phyloP scores from a whole-genome alignment of 2,888 invertebrate genomes.

The Oligia latruncula region DNA sequence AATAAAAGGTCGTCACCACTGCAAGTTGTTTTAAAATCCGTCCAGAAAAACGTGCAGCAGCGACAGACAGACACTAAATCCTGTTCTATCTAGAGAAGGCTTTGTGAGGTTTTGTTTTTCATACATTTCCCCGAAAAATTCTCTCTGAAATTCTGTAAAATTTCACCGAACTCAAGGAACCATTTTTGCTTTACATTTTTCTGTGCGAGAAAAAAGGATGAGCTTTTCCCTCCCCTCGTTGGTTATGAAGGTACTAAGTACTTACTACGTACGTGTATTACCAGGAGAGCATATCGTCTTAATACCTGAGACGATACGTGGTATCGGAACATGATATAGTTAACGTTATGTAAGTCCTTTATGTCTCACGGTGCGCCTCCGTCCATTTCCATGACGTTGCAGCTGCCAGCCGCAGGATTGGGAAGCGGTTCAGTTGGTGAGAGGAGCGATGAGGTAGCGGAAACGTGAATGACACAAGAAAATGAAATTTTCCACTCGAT shows the following conservation, averaged over 20 bases:
- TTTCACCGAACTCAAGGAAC: constrained; percentile 26
- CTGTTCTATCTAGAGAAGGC: constrained; percentile 33
- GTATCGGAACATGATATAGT: constrained; percentile 69
- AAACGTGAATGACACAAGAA: too few species aligned
- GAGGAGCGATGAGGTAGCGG: constrained; percentile 57
- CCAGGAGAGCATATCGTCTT: constrained; percentile 52
- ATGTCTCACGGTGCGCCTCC: constrained; percentile 77
- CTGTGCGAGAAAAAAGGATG: constrained; percentile 23
- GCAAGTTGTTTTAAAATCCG: constrained; percentile 26
- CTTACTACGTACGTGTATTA: constrained; percentile 38
- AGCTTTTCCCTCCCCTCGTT: not conserved
- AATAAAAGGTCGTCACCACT: constrained; percentile 20
- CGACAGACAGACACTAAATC: constrained; percentile 37
- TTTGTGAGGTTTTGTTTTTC: constrained; percentile 41
- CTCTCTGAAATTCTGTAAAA: constrained; percentile 23
- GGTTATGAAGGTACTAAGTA: constrained; percentile 30
- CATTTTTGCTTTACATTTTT: constrained; percentile 45
- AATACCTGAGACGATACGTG: constrained; percentile 62
- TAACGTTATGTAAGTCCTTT: constrained; percentile 77
- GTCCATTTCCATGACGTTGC: constrained; percentile 84
- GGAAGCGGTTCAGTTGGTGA: constrained; percentile 34
- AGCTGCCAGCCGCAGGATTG: constrained; percentile 80
- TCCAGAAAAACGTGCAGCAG: constrained; percentile 30
- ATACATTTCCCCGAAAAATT: constrained; percentile 11
- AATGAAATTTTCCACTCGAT: not conserved